A percentile compares a stretch with the other conserved stretches of the same genome.
Evolutionary conservation across 2,797 vertebrate species (phyloP).

Genomic region (Sorex maritimensis): DNA sequence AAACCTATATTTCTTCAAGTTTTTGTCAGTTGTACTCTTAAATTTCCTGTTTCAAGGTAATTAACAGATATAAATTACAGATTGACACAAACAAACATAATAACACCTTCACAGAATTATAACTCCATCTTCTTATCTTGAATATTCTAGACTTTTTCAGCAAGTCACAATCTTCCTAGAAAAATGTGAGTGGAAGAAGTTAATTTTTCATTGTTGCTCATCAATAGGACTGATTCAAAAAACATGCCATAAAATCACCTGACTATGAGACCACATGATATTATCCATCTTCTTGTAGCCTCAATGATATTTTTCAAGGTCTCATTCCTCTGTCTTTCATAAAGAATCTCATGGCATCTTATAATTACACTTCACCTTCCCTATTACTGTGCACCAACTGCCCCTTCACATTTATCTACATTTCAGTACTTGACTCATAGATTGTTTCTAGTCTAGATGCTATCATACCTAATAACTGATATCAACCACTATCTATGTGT

Average conservation of each 20-base stretch:
- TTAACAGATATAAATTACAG: neutral
- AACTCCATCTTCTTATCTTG: constrained; percentile 3
- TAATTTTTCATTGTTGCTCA: neutral
- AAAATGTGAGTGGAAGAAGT: neutral
- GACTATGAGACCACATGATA: neutral
- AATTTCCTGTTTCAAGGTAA: constrained; percentile 4
- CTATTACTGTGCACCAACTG: neutral
- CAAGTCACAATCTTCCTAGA: neutral
- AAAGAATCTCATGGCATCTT: neutral
- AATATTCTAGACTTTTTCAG: neutral
- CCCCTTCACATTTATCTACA: neutral
- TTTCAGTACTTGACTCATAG: neutral
- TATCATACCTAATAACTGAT: neutral
- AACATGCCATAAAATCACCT: neutral
- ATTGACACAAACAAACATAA: neutral
- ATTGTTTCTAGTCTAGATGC: neutral
- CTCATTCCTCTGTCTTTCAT: neutral
- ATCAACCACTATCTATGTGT: neutral
- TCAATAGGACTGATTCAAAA: neutral
- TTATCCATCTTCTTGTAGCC: neutral
- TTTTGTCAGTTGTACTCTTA: neutral
- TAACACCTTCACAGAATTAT: neutral
- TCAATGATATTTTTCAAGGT: neutral
- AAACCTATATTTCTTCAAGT: neutral
- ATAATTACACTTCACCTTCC: neutral